Evolutionary conservation across 2,888 invertebrate species (phyloP), one percentile per base, ranked within the genome.

Genomic region (Hirtodrosophila confusa): DNA sequence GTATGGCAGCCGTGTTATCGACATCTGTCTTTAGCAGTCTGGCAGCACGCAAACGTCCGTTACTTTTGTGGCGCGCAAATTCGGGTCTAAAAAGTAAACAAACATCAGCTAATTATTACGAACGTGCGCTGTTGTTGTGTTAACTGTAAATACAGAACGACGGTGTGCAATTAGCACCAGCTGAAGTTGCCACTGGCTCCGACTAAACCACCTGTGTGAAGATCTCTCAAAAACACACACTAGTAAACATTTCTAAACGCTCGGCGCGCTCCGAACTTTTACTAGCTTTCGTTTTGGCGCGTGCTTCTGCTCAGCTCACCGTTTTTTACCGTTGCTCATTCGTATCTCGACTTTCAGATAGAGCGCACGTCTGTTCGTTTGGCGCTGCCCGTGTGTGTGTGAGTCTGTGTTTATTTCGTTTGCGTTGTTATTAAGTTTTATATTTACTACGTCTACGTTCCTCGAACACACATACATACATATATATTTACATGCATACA

Each of bases 351-450:
- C 78, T 68, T 78, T 86, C 80, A 74, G 75, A 74, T 73, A 74
- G 75, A 75, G 78, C 78, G 78, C 80, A 88, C 88, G 88, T 88
- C 45, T 55, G 65, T 43, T 50, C 36, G 64, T 54, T 12, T 33
- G 50, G 58, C 69, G 61, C 70, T 69, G 44, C 57, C 31, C 31
- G 40, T 56, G 63, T 65, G 70, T 57, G 57, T 55, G 58, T 63
- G 60, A 56, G 36, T 43, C 60, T 80, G 66, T 75, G 69, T 76
- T 80, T 80, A 68, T 83, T 80, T 80, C 63, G 47, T 71, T 80
- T 83, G 67, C 80, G 70, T 86, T 86, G 80, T 86, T 76, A 75
- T 83, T 70, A 69, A 75, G 65, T 80, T 75, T 79, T 78, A 77
- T 77, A 71, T 80, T 84, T 84, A 86, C 60, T 66, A 75, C 66